Conservation (phyloP, 2,888 invertebrate species). For the Anaspis maculata region DNA sequence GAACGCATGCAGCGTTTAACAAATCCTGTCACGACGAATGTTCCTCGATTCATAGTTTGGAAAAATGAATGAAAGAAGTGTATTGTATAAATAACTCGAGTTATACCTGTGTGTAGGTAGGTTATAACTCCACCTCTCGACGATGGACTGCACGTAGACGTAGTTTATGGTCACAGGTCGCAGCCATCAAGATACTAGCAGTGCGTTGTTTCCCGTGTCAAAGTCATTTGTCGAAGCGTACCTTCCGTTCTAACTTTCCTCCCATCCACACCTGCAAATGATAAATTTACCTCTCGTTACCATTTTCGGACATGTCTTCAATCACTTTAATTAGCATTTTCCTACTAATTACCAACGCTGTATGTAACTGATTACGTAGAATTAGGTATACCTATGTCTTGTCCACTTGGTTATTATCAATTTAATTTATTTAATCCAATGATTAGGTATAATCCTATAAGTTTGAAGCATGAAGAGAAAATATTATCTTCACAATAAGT, state of each 20-base stretch:
- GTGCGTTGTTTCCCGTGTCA: constrained; percentile 25
- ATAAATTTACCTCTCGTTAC: constrained; percentile 24
- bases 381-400: too few species aligned
- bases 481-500: too few species aligned
- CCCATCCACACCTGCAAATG: constrained; percentile 12
- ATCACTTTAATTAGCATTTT: too few species aligned
- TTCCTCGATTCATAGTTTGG: constrained; percentile 31
- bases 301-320: constrained; percentile 23
- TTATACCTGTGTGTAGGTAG: constrained; percentile 10
- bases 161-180: constrained; percentile 19
- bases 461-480: too few species aligned
- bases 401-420: too few species aligned
- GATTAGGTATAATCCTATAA: too few species aligned
- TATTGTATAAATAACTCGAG: constrained; percentile 18
- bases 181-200: constrained; percentile 22
- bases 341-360: too few species aligned
- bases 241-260: constrained; percentile 14
- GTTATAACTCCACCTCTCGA: constrained; percentile 8
- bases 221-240: constrained; percentile 20
- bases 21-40: too few species aligned
- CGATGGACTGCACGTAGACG: constrained; percentile 14
- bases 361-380: too few species aligned
- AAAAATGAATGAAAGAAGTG: constrained; percentile 31
- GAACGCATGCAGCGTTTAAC: too few species aligned
- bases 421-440: too few species aligned